Percentiles rank a stretch among this genome's conserved stretches.
These are phyloP conservation scores for Lophochroa leadbeateri DNA, from an alignment of 2,113 vertebrate species.

Conservation along the genomic window DNA sequence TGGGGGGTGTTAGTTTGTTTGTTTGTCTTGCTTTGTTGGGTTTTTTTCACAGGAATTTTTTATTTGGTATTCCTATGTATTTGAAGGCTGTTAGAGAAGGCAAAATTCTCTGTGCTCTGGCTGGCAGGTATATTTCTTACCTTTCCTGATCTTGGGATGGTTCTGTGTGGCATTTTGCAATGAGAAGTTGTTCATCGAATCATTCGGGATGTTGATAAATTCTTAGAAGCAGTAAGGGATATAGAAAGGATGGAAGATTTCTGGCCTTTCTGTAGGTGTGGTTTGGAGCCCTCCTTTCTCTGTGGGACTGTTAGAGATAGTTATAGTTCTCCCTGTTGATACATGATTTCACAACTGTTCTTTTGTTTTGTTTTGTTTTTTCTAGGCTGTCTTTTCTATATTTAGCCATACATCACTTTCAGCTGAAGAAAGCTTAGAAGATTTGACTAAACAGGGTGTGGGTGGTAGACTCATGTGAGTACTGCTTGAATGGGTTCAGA, in stretches of 20 bases:
- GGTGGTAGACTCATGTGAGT: not conserved
- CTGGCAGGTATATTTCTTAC: not conserved
- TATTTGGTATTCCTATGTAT: not conserved
- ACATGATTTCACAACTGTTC: not conserved
- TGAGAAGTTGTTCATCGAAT: not conserved
- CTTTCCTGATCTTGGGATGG: not conserved
- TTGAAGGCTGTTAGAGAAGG: not conserved
- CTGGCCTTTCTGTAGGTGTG: not conserved
- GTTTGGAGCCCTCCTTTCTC: not conserved
- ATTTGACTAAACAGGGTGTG: conserved; percentile 19
- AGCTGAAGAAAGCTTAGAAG: not conserved
- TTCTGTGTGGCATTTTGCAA: not conserved
- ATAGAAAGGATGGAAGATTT: not conserved
- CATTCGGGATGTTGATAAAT: not conserved
- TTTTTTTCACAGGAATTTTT: not conserved
- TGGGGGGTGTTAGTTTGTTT: not conserved
- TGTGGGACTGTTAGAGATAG: not conserved
- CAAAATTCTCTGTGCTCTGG: not conserved
- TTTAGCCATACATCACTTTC: not conserved
- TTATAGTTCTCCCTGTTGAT: not conserved
- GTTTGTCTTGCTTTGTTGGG: not conserved
- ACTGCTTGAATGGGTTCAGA: not conserved
- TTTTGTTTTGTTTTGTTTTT: not conserved
- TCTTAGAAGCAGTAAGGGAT: not conserved
- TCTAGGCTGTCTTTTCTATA: not conserved